Base-by-base conservation (phyloP, 2,888 invertebrate species). In the Machimus atricapillus region DNA sequence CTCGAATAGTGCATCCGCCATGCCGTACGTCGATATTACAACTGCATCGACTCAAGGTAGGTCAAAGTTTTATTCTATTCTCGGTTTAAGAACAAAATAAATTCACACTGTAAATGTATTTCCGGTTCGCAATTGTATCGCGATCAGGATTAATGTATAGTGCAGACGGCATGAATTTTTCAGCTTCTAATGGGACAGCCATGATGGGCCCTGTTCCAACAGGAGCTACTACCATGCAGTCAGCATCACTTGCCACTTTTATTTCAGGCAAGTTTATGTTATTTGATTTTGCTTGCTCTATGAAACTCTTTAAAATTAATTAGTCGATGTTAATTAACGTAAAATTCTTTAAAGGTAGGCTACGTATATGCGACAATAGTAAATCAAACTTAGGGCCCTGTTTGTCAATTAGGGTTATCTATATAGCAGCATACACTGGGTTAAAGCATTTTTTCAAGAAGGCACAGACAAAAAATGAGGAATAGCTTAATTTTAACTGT, bases 111-210 rank as follows among this genome's bases (percentile, higher is more conserved):
- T 27, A 66, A 23, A 66, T 66, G 73, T 52, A 56, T 27, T 66
- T 27, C 31, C 9, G 5, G 43, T 9, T 34, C 27, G 19, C 31
- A 76, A 19, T 56, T 43, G 56, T 66, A 87, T 73, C 66, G 66
- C 83, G 40, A 88, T 90, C 90, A 92, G 93, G 93, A 90, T 90
- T 93, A 91, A 92, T 92, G 87, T 92, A 91, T 90, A 91, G 90
- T 89, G 89, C 91, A 87, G 90, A 92, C 89, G 92, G 92, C 90
- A 91, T 93, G 90, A 91, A 81, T 87, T 89, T 89, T 86, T 76
- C 88, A 78, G 78, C 89, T 85, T 86, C 89, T 86, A 88, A 81
- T 88, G 87, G 87, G 78, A 87, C 87, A 79, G 86, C 91, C 92
- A 31, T 91, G 92, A 88, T 91, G 93, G 89, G 90, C 88, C 89